These are phyloP conservation scores for Himalopsyche kuldschensis DNA, from an alignment of 2,888 invertebrate genomes.

Conservation along the genomic window DNA sequence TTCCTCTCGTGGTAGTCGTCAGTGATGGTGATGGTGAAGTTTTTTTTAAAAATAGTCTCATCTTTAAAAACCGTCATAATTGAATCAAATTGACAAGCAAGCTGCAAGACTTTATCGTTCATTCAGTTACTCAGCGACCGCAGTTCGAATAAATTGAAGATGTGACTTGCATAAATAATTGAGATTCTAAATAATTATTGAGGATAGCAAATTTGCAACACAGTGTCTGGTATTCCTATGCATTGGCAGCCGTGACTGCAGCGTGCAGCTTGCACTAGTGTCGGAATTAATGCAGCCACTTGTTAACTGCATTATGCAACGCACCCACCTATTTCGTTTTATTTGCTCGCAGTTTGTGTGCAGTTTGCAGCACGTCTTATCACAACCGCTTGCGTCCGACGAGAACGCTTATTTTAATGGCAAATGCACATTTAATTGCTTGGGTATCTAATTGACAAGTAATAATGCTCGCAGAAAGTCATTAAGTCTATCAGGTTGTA, in stretches of 20 bases:
- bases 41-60: no score
- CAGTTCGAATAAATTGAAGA: no score
- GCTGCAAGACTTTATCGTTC: no score
- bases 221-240: neutral
- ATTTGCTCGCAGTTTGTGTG: neutral
- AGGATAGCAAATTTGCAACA: neutral
- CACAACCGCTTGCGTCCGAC: neutral
- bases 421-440: conserved; percentile 16
- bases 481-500: neutral
- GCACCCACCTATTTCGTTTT: neutral
- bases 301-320: conserved; percentile 3
- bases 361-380: conserved; percentile 14
- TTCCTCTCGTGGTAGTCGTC: no score
- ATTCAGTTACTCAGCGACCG: no score
- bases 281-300: conserved; percentile 10
- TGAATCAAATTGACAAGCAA: no score
- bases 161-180: no score
- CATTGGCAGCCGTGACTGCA: neutral
- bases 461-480: conserved; percentile 2
- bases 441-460: conserved; percentile 14
- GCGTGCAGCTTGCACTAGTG: neutral
- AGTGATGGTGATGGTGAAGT: no score
- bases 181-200: no score
- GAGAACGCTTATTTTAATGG: neutral
- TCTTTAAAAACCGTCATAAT: no score